Conservation (phyloP, 2,113 vertebrate species). For the Xenus cinereus region DNA sequence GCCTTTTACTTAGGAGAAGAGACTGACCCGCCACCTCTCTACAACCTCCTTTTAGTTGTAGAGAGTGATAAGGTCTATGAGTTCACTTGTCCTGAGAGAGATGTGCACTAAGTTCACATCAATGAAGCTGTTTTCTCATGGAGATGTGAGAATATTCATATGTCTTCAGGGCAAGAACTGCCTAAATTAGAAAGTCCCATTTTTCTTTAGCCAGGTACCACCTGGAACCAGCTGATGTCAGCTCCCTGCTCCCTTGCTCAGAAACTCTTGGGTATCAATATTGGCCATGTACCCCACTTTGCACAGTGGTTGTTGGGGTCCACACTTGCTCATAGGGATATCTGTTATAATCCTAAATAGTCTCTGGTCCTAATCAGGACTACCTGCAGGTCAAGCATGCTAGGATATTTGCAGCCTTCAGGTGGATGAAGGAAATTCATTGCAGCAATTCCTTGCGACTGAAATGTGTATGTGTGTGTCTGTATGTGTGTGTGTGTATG, state of each 20-base stretch:
- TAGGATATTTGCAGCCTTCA: neutral
- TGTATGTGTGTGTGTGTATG: neutral
- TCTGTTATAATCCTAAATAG: neutral
- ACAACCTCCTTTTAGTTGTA: neutral
- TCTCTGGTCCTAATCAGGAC: neutral
- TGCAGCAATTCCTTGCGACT: neutral
- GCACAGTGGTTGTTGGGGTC: neutral
- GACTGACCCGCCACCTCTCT: neutral
- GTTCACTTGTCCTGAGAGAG: neutral
- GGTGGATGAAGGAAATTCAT: neutral
- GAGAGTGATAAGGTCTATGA: neutral
- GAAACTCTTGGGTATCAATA: neutral
- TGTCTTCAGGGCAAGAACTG: neutral
- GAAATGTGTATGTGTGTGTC: neutral
- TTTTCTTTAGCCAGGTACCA: neutral
- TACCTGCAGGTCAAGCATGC: neutral
- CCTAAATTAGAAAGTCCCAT: neutral
- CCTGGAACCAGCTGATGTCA: neutral
- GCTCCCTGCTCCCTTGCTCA: neutral
- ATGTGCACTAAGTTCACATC: rapidly evolving
- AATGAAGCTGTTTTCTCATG: rapidly evolving
- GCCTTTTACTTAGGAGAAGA: neutral
- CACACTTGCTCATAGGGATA: neutral
- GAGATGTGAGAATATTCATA: neutral
- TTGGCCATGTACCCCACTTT: neutral